Evolutionary conservation across 2,797 vertebrate species (phyloP).

Genomic region (Coranthus polyacanthus): DNA sequence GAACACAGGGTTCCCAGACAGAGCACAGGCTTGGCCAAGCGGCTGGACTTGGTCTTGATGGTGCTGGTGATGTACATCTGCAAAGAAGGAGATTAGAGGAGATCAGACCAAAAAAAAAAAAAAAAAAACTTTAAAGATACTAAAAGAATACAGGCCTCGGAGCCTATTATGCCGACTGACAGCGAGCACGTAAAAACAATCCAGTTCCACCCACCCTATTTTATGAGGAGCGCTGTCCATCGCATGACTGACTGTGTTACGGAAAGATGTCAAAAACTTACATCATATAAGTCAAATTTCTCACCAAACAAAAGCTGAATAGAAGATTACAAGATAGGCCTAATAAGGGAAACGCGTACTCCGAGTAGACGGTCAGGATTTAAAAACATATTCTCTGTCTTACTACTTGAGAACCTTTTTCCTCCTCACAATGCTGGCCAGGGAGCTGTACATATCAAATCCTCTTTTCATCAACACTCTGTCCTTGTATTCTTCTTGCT

Average conservation of each 20-base stretch:
- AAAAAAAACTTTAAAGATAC: background rate
- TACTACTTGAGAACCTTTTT: constrained; percentile 15
- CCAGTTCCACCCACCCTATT: no score
- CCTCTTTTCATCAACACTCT: constrained; percentile 28
- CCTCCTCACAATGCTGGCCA: background rate
- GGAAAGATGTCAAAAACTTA: constrained; percentile 51
- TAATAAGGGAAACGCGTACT: constrained; percentile 10
- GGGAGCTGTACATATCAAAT: background rate
- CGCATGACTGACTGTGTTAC: background rate
- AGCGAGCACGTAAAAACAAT: background rate
- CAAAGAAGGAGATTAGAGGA: constrained; percentile 36
- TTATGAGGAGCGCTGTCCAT: constrained; percentile 17
- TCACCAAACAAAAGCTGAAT: constrained; percentile 35
- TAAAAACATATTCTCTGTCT: no score
- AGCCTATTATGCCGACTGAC: no score
- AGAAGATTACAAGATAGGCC: constrained; percentile 36
- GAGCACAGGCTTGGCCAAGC: constrained; percentile 95
- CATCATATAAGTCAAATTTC: constrained; percentile 42
- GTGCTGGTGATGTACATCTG: constrained; percentile 99
- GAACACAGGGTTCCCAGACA: constrained; percentile 95
- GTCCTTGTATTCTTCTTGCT: constrained; percentile 12
- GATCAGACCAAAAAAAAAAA: no score
- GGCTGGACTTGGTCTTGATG: constrained; percentile 97
- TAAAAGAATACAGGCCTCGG: no score
- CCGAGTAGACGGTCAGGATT: no score